Percentiles rank a stretch among this genome's conserved stretches.
phyloP scores from a whole-genome alignment of 92 coral and sea anemone species.

The Zoanthus sansibaricus region DNA sequence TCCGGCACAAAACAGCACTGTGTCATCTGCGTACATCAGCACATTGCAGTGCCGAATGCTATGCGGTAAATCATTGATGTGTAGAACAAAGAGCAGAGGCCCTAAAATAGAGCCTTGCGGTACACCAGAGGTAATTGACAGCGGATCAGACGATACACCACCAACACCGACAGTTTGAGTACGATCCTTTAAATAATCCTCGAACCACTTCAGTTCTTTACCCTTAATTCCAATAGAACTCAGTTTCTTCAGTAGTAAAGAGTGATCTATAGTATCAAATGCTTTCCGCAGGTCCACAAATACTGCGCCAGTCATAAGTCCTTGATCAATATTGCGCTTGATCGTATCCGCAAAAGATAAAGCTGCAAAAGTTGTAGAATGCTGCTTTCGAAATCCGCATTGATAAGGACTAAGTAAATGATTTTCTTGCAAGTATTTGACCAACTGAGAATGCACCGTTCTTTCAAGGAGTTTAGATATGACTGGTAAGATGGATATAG shows the following conservation, averaged over 20 bases:
- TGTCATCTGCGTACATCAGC: too few species aligned
- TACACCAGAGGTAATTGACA: too few species aligned
- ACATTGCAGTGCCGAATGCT: too few species aligned
- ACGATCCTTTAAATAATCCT: conserved; percentile 13
- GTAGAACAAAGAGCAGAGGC: too few species aligned
- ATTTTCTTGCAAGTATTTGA: conserved; percentile 2
- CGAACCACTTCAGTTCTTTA: conserved; percentile 10
- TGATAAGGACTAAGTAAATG: conserved; percentile 3
- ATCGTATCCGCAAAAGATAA: conserved; percentile 27
- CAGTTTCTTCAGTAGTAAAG: conserved; percentile 19
- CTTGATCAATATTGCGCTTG: conserved; percentile 25
- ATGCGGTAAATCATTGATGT: too few species aligned
- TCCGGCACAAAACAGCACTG: too few species aligned
- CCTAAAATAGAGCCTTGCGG: too few species aligned
- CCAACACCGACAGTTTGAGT: neutral
- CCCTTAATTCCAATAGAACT: conserved; percentile 13
- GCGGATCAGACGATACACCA: too few species aligned
- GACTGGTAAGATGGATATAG: neutral
- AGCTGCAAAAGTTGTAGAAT: conserved; percentile 19
- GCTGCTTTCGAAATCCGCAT: conserved; percentile 6
- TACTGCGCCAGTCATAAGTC: conserved; percentile 27
- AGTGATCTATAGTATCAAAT: conserved; percentile 17
- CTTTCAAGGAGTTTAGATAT: neutral
- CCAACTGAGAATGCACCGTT: conserved; percentile 6
- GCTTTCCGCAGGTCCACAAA: conserved; percentile 26